Evolutionary conservation across 1,140 invertebrate genomes (phyloP).

Genomic region (Adoxophyes honmai): DNA sequence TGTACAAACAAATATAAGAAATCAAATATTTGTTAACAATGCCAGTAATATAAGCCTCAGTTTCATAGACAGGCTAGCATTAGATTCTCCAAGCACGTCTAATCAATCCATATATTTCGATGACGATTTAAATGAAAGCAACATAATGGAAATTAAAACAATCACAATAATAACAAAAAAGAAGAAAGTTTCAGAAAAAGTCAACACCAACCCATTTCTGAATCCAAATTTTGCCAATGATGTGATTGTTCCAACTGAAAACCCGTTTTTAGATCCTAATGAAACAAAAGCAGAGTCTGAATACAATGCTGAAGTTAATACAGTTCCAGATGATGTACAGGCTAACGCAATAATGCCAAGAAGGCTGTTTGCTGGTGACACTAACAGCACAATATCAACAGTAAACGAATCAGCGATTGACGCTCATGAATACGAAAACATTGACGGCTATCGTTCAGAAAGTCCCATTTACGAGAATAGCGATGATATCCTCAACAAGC

Average conservation of each 20-base stretch:
- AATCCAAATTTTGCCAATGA: constrained; percentile 45
- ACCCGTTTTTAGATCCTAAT: constrained; percentile 49
- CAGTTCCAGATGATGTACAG: constrained; percentile 26
- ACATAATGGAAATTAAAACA: constrained; percentile 76
- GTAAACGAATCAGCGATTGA: constrained; percentile 53
- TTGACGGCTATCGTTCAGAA: constrained; percentile 53
- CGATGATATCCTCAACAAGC: constrained; percentile 56
- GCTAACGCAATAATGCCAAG: constrained; percentile 49
- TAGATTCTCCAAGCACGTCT: constrained; percentile 56
- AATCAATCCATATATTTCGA: constrained; percentile 69
- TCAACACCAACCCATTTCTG: constrained; percentile 70
- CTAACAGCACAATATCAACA: constrained; percentile 65
- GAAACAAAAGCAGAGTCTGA: constrained; percentile 40
- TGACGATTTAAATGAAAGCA: constrained; percentile 75
- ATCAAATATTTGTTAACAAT: constrained; percentile 62
- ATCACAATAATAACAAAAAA: constrained; percentile 72
- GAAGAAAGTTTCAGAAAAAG: constrained; percentile 39
- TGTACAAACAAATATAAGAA: constrained; percentile 52
- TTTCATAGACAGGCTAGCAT: constrained; percentile 68
- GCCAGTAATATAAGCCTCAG: constrained; percentile 63
- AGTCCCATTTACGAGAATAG: constrained; percentile 68
- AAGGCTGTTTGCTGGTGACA: constrained; percentile 60
- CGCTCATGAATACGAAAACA: constrained; percentile 60
- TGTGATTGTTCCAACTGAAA: constrained; percentile 29
- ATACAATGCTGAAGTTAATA: constrained; percentile 44